Evolutionary conservation across 2,113 vertebrate genomes (phyloP).

Genomic region (Syngnathus scovelli): DNA sequence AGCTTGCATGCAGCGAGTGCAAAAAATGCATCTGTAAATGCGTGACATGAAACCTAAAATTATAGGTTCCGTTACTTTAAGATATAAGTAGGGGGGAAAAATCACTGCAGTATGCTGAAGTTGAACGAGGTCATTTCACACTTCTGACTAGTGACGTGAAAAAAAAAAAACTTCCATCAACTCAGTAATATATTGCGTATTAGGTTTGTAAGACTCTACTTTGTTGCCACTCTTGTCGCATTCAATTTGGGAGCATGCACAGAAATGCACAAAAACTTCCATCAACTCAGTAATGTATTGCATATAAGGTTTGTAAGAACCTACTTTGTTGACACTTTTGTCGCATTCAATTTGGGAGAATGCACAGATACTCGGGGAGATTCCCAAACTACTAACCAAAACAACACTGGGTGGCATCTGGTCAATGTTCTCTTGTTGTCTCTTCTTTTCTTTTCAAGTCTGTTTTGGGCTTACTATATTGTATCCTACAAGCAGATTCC

Average conservation of each 20-base stretch:
- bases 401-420: conserved; percentile 55
- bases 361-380: conserved; percentile 40
- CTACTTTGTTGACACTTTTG: conserved; percentile 23
- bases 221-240: conserved; percentile 20
- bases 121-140: not conserved
- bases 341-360: conserved; percentile 22
- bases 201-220: conserved; percentile 17
- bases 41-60: not conserved
- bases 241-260: too few species aligned
- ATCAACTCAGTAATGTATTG: not conserved
- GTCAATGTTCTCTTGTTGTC: conserved; percentile 56
- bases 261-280: too few species aligned
- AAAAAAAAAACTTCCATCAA: conserved; percentile 8
- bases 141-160: not conserved
- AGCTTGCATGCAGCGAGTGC: conserved; percentile 1
- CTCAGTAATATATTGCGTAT: conserved; percentile 3
- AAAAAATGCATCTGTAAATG: not conserved
- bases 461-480: conserved; percentile 26
- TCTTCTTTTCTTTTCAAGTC: conserved; percentile 24
- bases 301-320: too few species aligned
- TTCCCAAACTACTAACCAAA: conserved; percentile 28
- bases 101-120: not conserved
- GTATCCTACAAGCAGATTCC: conserved; percentile 64
- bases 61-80: conserved; percentile 14
- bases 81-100: not conserved